phyloP scores from a whole-genome alignment of 2,797 vertebrate species.

The Etheostoma nigrum region DNA sequence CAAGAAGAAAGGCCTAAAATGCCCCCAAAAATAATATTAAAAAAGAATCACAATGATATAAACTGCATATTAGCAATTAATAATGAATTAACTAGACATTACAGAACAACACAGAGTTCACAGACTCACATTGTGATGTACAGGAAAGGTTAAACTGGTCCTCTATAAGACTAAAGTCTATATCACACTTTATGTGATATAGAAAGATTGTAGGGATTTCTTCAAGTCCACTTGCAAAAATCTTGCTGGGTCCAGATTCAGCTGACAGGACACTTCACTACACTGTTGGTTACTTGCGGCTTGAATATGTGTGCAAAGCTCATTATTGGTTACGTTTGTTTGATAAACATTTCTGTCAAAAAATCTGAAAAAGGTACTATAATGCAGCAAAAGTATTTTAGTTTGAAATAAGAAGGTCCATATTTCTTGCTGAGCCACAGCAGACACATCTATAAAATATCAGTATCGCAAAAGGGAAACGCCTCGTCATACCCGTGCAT shows the following conservation, averaged over 20 bases:
- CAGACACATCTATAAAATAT: slow-evolving; percentile 3
- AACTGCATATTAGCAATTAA: neutral
- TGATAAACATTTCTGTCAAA: slow-evolving; percentile 9
- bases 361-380: neutral
- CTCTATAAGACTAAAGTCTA: neutral
- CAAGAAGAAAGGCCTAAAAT: too few relatives aligned
- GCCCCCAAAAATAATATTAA: too few relatives aligned
- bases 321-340: neutral
- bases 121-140: neutral
- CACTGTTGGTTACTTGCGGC: neutral
- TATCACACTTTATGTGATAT: neutral
- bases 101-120: neutral
- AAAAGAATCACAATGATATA: neutral
- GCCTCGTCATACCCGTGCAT: neutral
- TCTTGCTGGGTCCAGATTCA: neutral
- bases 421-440: neutral
- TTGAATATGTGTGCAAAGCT: neutral
- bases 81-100: neutral
- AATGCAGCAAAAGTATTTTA: neutral
- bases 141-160: slow-evolving; percentile 1
- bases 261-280: neutral
- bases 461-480: neutral
- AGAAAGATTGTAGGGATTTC: neutral
- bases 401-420: slow-evolving; percentile 39
- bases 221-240: neutral